Percentiles rank a stretch among this genome's conserved stretches.
Conservation (phyloP, 2,797 vertebrate genomes). For the Ceyx erithaca region DNA sequence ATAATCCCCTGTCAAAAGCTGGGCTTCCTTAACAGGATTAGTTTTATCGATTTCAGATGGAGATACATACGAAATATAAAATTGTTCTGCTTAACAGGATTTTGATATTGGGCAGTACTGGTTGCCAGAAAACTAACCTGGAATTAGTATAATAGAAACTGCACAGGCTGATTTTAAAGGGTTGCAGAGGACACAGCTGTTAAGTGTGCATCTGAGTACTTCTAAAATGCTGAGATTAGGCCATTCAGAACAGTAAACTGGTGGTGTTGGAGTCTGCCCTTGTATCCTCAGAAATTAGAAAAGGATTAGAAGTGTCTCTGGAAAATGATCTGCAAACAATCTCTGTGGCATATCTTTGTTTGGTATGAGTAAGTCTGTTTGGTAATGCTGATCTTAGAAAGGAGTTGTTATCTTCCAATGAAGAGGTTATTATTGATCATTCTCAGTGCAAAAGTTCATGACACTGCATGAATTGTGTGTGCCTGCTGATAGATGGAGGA, state of each 20-base stretch:
- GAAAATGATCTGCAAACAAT: background rate
- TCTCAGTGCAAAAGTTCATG: background rate
- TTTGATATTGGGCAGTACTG: background rate
- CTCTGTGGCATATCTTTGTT: background rate
- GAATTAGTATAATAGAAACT: background rate
- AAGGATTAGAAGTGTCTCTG: background rate
- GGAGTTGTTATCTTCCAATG: background rate
- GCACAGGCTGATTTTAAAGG: background rate
- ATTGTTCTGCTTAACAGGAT: background rate
- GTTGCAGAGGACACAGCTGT: background rate
- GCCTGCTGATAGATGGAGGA: background rate
- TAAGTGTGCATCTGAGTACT: background rate
- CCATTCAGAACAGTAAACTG: background rate
- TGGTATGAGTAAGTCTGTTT: background rate
- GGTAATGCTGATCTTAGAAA: background rate
- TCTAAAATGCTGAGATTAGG: background rate
- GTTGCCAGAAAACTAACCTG: background rate
- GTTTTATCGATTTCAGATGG: background rate
- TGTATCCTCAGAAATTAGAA: background rate
- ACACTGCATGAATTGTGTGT: background rate
- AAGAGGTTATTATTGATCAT: slow-evolving; percentile 30
- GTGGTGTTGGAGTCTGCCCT: background rate
- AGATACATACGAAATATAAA: background rate
- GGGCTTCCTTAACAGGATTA: background rate
- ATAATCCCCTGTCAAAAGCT: slow-evolving; percentile 8